These are phyloP conservation scores for Drosophila atroscutellata DNA, from an alignment of 2,888 invertebrate genomes.

Conservation along the genomic window DNA sequence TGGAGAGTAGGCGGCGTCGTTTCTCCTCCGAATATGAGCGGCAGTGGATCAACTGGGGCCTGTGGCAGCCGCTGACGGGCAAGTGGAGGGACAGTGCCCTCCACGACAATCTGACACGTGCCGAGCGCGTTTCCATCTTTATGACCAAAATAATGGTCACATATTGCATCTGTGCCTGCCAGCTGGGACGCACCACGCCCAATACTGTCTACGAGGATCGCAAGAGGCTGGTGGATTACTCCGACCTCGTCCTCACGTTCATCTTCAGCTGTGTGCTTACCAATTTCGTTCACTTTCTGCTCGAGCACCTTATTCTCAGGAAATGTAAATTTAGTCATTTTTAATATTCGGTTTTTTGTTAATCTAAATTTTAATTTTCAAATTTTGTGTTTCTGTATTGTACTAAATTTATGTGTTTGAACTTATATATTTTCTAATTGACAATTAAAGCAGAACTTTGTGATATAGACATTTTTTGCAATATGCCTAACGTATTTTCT, in stretches of 20 bases:
- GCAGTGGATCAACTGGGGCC: constrained; percentile 53
- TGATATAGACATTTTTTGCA: background rate
- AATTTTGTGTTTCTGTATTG: background rate
- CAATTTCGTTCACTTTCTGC: constrained; percentile 35
- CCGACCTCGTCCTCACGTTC: background rate
- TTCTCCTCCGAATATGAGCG: constrained; percentile 28
- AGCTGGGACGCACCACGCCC: constrained; percentile 16
- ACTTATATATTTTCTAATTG: background rate
- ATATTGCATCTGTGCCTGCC: constrained; percentile 14
- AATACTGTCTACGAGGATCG: constrained; percentile 11
- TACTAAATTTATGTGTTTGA: background rate
- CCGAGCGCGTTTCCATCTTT: constrained; percentile 55
- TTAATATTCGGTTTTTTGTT: background rate
- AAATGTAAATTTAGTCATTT: background rate
- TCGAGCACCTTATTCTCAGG: constrained; percentile 5
- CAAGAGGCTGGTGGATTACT: background rate
- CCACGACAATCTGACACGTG: constrained; percentile 48
- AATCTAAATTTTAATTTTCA: background rate
- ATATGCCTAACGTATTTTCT: background rate
- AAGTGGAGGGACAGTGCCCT: constrained; percentile 45
- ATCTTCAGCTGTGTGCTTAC: constrained; percentile 1
- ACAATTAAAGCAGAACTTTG: background rate
- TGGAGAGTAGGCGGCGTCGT: constrained; percentile 9
- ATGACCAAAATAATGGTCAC: constrained; percentile 37
- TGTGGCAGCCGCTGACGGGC: constrained; percentile 64